These are phyloP conservation scores for Poecilia latipinna DNA, from an alignment of 2,113 vertebrate genomes.

Conservation along the genomic window DNA sequence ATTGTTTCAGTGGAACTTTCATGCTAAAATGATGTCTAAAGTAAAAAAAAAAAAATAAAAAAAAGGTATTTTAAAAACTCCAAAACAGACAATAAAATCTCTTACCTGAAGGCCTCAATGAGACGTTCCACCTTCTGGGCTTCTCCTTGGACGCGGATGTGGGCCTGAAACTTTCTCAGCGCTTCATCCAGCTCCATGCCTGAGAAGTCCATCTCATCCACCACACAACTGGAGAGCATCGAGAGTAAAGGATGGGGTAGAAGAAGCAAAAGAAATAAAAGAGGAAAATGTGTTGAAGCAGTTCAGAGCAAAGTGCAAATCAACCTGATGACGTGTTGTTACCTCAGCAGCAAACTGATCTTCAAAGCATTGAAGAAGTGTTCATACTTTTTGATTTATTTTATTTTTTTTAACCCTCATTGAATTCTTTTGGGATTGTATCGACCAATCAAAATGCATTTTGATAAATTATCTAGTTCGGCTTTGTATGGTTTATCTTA, in stretches of 20 bases:
- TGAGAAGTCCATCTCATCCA: constrained; percentile 98
- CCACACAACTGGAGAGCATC: constrained; percentile 86
- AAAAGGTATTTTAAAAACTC: not conserved
- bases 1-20: too few species aligned
- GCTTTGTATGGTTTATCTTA: constrained; percentile 26
- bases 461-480: constrained; percentile 21
- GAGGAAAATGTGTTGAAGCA: not conserved
- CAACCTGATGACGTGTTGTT: not conserved
- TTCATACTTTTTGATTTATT: not conserved
- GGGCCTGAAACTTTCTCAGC: constrained; percentile 96
- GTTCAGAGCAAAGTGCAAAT: not conserved
- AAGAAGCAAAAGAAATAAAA: not conserved
- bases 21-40: too few species aligned
- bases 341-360: constrained; percentile 3
- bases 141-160: constrained; percentile 97
- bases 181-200: constrained; percentile 98
- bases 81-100: not conserved
- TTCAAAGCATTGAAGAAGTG: not conserved
- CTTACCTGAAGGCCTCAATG: constrained; percentile 96
- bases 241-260: not conserved
- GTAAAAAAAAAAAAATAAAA: too few species aligned
- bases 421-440: not conserved
- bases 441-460: not conserved
- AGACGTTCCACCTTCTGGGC: constrained; percentile 98
- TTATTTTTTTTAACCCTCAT: not conserved